These are phyloP conservation scores for Temnothorax rugatulus DNA, from an alignment of 2,888 invertebrate genomes.

Conservation along the genomic window DNA sequence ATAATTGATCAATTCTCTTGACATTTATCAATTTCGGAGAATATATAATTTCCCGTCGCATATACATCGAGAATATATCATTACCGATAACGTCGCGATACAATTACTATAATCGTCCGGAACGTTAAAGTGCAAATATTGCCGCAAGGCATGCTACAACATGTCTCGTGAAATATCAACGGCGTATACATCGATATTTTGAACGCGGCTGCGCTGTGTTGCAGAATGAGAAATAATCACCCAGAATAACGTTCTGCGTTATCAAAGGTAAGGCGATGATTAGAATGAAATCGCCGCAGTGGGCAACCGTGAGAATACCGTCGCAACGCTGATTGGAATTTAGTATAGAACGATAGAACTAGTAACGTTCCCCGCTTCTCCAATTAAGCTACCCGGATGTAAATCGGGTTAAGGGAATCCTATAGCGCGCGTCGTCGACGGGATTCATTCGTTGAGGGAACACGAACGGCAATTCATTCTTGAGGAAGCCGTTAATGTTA, in stretches of 20 bases:
- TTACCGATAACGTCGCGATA: slow-evolving; percentile 8
- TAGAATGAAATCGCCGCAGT: neutral
- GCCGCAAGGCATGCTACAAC: slow-evolving; percentile 25
- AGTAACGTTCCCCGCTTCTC: slow-evolving; percentile 67
- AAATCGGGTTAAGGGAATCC: slow-evolving; percentile 71
- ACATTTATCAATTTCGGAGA: slow-evolving; percentile 15
- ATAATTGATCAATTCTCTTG: neutral
- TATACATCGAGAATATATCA: neutral
- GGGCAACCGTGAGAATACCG: slow-evolving; percentile 55
- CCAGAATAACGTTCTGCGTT: slow-evolving; percentile 8
- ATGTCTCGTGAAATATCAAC: slow-evolving; percentile 36
- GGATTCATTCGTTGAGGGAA: slow-evolving; percentile 68
- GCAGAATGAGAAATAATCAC: neutral
- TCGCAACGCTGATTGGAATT: slow-evolving; percentile 72
- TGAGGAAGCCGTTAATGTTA: slow-evolving; percentile 67
- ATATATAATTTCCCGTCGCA: slow-evolving; percentile 10
- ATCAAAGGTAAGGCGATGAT: slow-evolving; percentile 29
- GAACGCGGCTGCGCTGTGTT: neutral
- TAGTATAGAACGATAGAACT: slow-evolving; percentile 65
- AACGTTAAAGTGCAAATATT: slow-evolving; percentile 43
- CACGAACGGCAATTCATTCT: slow-evolving; percentile 65
- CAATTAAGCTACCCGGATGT: slow-evolving; percentile 75
- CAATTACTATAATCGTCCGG: slow-evolving; percentile 36
- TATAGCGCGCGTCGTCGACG: slow-evolving; percentile 60
- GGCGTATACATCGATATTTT: neutral